These are phyloP conservation scores for Echiichthys vipera DNA, from an alignment of 2,797 vertebrate genomes.

Conservation along the genomic window DNA sequence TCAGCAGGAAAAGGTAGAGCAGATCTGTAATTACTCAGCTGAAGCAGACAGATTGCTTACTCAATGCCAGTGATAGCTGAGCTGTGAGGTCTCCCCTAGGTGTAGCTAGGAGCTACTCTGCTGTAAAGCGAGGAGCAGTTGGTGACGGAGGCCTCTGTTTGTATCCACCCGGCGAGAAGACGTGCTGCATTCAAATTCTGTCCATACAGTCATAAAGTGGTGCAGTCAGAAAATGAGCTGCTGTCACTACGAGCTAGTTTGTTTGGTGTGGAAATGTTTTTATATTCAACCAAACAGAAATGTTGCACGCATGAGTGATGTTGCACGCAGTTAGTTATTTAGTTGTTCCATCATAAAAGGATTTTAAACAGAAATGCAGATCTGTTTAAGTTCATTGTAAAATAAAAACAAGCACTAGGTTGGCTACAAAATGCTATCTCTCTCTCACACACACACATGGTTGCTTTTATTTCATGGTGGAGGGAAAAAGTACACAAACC, in stretches of 20 bases:
- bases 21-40: constrained; percentile 74
- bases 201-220: not conserved
- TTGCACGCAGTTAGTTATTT: constrained; percentile 1
- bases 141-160: constrained; percentile 30
- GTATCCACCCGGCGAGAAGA: constrained; percentile 16
- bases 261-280: not conserved
- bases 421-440: not conserved
- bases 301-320: not conserved
- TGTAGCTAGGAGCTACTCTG: constrained; percentile 53
- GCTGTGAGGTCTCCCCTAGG: constrained; percentile 39
- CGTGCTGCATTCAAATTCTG: constrained; percentile 42
- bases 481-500: not conserved
- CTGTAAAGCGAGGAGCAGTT: constrained; percentile 45
- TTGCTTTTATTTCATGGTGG: not conserved
- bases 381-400: not conserved
- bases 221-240: constrained; percentile 21
- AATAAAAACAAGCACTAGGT: not conserved
- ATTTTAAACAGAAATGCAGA: not conserved
- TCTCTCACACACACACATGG: not conserved
- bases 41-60: constrained; percentile 71
- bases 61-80: constrained; percentile 60
- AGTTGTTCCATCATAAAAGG: not conserved
- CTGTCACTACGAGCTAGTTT: constrained; percentile 20
- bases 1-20: constrained; percentile 75
- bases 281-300: not conserved